A percentile compares a stretch with the other conserved stretches of the same genome.
These are phyloP conservation scores for Xiphydria camelus DNA, from an alignment of 2,888 invertebrate species.

Conservation along the genomic window DNA sequence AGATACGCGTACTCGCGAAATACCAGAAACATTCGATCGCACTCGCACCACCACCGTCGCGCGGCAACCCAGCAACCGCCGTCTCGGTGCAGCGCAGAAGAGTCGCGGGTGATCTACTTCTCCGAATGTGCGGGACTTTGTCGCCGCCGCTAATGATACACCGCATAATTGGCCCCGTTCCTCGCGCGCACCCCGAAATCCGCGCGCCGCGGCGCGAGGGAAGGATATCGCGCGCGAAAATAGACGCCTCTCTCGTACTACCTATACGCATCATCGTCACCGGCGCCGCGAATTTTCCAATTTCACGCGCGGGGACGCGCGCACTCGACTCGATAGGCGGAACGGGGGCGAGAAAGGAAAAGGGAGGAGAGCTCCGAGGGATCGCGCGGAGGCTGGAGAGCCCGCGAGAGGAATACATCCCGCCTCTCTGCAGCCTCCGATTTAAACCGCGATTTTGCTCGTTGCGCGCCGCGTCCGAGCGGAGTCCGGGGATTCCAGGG, in stretches of 20 bases:
- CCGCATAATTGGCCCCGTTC: slow-evolving; percentile 54
- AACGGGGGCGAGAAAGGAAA: no score
- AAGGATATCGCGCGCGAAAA: not conserved
- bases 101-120: slow-evolving; percentile 46
- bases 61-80: no score
- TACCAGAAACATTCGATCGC: no score
- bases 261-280: no score
- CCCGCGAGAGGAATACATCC: no score
- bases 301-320: no score
- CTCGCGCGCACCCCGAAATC: slow-evolving; percentile 36
- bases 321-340: no score
- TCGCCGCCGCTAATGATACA: slow-evolving; percentile 51
- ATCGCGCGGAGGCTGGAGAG: no score
- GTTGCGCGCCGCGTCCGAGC: slow-evolving; percentile 44
- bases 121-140: slow-evolving; percentile 45
- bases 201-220: slow-evolving; percentile 19
- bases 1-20: no score
- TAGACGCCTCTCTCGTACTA: not conserved
- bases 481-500: slow-evolving; percentile 48
- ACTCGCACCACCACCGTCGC: no score
- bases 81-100: slow-evolving; percentile 12
- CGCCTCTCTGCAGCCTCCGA: slow-evolving; percentile 46
- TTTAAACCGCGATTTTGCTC: slow-evolving; percentile 54
- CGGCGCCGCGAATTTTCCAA: no score
- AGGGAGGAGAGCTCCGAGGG: not conserved